phyloP scores from a whole-genome alignment of 1,140 invertebrate species.

The Penaeus chinensis region DNA sequence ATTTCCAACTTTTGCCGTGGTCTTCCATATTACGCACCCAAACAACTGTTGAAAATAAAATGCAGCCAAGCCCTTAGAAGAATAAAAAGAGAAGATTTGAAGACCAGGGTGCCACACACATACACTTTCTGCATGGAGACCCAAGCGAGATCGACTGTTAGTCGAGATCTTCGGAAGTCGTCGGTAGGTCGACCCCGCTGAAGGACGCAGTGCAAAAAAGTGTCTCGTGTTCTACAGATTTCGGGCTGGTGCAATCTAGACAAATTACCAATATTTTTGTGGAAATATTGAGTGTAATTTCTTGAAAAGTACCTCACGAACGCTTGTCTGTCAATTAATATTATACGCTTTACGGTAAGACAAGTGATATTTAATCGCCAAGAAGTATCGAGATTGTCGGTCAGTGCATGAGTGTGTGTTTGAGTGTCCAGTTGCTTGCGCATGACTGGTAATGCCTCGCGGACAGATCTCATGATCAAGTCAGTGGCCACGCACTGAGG shows the following conservation, averaged over 20 bases:
- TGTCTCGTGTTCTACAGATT: background rate
- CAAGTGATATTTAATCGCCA: too few relatives aligned
- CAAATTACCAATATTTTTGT: too few relatives aligned
- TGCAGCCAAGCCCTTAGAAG: background rate
- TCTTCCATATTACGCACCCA: background rate
- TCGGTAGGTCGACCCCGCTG: background rate
- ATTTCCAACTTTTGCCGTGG: background rate
- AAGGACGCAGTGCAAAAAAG: background rate
- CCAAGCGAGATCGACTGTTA: constrained; percentile 3
- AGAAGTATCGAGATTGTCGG: too few relatives aligned
- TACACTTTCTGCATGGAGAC: background rate
- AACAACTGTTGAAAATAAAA: background rate
- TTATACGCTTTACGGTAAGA: too few relatives aligned
- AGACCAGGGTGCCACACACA: background rate
- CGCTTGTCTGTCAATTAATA: too few relatives aligned
- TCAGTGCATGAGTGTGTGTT: too few relatives aligned
- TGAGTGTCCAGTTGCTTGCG: too few relatives aligned
- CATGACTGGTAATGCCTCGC: too few relatives aligned
- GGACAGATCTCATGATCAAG: too few relatives aligned
- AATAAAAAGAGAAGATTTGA: background rate
- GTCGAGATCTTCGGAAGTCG: background rate
- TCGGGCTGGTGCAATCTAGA: background rate
- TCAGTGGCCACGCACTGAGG: too few relatives aligned
- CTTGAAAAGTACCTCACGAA: too few relatives aligned
- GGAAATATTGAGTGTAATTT: too few relatives aligned